Evolutionary conservation across 2,888 invertebrate species (phyloP).

Genomic region (Arrhopalites spinosus): DNA sequence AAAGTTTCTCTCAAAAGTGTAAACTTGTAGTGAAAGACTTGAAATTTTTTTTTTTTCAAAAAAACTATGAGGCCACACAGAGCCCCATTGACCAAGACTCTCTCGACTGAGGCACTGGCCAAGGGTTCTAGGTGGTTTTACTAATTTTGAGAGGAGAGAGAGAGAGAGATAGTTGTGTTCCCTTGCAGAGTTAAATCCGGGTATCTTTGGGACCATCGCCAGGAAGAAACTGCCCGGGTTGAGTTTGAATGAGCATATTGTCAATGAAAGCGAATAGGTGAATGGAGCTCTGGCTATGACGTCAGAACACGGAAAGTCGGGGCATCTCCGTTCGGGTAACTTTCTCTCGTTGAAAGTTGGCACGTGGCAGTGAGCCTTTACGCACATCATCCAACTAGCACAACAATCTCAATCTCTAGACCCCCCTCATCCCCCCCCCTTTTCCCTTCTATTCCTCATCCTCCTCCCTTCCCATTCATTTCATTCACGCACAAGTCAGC

Average conservation of each 20-base stretch:
- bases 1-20: too few relatives aligned
- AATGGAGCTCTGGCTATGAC: slow-evolving; percentile 63
- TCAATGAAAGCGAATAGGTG: slow-evolving; percentile 57
- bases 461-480: slow-evolving; percentile 14
- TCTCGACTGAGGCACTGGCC: slow-evolving; percentile 19
- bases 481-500: slow-evolving; percentile 24
- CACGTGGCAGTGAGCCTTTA: not conserved
- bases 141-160: slow-evolving; percentile 1
- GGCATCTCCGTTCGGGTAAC: slow-evolving; percentile 51
- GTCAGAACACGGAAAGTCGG: slow-evolving; percentile 75
- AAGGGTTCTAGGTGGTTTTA: slow-evolving; percentile 25
- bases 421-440: not conserved
- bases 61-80: slow-evolving; percentile 15
- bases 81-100: slow-evolving; percentile 21
- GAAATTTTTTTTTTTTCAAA: too few relatives aligned
- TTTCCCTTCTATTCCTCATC: not conserved
- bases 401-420: not conserved
- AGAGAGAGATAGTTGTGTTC: not conserved
- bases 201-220: slow-evolving; percentile 49
- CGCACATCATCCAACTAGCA: not conserved
- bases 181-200: slow-evolving; percentile 22
- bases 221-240: slow-evolving; percentile 56
- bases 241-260: slow-evolving; percentile 56
- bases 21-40: too few relatives aligned
- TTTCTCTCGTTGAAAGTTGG: slow-evolving; percentile 4